Base-by-base conservation (phyloP, 2,797 vertebrate genomes). In the Hybognathus amarus region DNA sequence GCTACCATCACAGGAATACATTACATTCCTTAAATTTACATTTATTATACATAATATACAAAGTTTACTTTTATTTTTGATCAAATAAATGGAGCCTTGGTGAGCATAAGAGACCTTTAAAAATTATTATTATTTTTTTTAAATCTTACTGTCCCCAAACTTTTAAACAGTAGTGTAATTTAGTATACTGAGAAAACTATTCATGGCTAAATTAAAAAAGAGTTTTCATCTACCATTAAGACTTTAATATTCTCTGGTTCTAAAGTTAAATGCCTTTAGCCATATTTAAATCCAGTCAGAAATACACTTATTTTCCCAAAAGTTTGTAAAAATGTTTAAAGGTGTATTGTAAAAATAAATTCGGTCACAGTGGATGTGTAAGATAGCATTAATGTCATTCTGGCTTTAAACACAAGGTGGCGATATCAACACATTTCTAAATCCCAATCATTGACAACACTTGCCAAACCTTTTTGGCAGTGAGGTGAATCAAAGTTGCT, bases 361-460 rank as follows among this genome's bases (percentile, higher is more conserved):
- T 45, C 12, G 13, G 42, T 45, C 42, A 13, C 27, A 38, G 10
- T 33, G 20, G 13, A 24, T 74, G 59, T 30, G 38, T 30, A 30
- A 63, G 4, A 61, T 9, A 24, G 38, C 24, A 42, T 20, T 82
- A 50, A 42, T 67, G n/a, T 63, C 2, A 12, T 33, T 22, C 36
- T 17, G 24, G 13, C 45, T 40, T 30, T 30, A 27, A 83, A 69
- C 85, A 83, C 76, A 74, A 27, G 80, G 76, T 78, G 80, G 85
- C 10, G 30, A 56, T 79, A 47, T 79, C 27, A 36, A 45, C 38
- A 42, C 56, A 56, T 18, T 40, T 59, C 9, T 11, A 40, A 68
- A 52, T 38, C 27, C 7, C 17, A 67, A 30, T 27, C 71, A 56
- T 33, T 30, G 33, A 12, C 61, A 30, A 24, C 63, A 30, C 52